These are phyloP conservation scores for Bombylius major DNA, from an alignment of 2,888 invertebrate species.

Conservation along the genomic window DNA sequence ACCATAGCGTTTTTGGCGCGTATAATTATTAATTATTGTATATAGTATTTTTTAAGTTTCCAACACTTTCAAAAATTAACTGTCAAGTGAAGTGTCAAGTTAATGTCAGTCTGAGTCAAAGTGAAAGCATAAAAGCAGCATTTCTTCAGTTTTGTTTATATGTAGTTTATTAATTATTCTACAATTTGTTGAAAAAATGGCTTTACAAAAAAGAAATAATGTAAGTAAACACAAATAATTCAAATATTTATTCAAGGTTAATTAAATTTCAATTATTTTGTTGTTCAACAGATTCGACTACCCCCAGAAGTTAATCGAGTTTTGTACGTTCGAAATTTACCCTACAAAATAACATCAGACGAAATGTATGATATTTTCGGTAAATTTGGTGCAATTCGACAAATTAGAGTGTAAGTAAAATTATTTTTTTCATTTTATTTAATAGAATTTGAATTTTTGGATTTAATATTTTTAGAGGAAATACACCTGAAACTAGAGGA, in stretches of 20 bases:
- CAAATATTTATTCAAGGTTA: background rate
- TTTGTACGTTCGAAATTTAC: conserved; percentile 90
- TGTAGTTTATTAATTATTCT: too few species aligned
- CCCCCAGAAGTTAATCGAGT: conserved; percentile 98
- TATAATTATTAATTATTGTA: too few species aligned
- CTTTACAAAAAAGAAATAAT: conserved; percentile 61
- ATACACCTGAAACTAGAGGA: conserved; percentile 94
- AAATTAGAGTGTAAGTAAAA: conserved; percentile 84
- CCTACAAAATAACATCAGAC: conserved; percentile 98
- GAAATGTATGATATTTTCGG: conserved; percentile 99
- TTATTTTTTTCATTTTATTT: background rate
- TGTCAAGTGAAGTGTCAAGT: too few species aligned
- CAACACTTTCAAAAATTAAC: too few species aligned
- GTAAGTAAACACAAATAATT: conserved; percentile 39
- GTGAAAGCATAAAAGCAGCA: too few species aligned
- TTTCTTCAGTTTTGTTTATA: too few species aligned
- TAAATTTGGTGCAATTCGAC: conserved; percentile 97
- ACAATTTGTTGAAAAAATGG: conserved; percentile 41
- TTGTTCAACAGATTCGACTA: conserved; percentile 67
- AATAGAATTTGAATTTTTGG: background rate
- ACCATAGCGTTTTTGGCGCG: too few species aligned
- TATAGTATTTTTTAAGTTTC: too few species aligned
- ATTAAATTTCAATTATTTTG: conserved; percentile 12
- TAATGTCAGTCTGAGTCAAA: too few species aligned
- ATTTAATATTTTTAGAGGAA: conserved; percentile 53